Conservation (phyloP, 2,113 vertebrate genomes). For the Dasyprocta punctata region DNA sequence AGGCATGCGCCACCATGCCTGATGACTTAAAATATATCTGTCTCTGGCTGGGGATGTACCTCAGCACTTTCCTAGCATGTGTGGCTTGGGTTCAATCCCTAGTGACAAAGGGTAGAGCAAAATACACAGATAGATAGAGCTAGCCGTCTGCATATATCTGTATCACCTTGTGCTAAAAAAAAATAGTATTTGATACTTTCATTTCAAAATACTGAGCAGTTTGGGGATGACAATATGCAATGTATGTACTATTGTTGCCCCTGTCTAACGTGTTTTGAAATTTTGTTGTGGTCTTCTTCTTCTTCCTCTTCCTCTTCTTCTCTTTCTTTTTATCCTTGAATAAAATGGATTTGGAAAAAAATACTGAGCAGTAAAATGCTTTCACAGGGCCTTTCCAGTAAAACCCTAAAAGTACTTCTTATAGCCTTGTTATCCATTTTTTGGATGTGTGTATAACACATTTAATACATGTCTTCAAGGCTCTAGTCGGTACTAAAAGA, state of each 20-base stretch:
- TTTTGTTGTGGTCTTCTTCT: too few species aligned
- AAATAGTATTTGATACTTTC: not conserved
- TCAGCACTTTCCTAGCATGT: not conserved
- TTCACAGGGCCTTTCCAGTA: not conserved
- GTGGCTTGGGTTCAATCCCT: not conserved
- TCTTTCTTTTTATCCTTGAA: too few species aligned
- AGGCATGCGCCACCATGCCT: too few species aligned
- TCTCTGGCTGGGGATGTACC: not conserved
- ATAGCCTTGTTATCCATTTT: not conserved
- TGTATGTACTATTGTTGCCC: too few species aligned
- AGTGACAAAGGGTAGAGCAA: not conserved
- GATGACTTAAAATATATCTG: slow-evolving; percentile 5
- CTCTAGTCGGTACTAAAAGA: not conserved
- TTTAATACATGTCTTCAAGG: not conserved
- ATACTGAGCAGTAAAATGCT: slow-evolving; percentile 18
- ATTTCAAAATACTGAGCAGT: slow-evolving; percentile 19
- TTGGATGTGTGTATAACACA: not conserved
- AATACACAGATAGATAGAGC: not conserved
- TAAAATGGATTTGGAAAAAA: too few species aligned
- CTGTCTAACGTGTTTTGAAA: too few species aligned
- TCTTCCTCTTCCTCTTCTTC: too few species aligned
- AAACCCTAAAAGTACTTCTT: not conserved
- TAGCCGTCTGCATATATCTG: not conserved
- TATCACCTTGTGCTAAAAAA: not conserved
- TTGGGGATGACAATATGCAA: too few species aligned